Percentiles rank a stretch among this genome's conserved stretches.
Conservation (phyloP, 2,888 invertebrate genomes). For the Hemicrepidius hirtus region DNA sequence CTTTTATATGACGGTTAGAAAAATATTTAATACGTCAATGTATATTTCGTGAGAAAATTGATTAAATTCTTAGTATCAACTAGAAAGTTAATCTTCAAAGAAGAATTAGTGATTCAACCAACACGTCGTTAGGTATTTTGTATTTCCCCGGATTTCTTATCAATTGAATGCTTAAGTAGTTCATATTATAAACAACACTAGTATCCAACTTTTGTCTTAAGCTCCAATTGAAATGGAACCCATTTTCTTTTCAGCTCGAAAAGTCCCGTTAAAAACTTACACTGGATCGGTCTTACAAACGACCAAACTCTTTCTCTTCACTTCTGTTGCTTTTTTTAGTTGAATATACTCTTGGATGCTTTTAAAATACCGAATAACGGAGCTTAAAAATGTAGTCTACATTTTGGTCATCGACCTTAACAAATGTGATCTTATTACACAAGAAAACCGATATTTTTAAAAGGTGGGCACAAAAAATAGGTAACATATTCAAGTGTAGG, state of each 20-base stretch:
- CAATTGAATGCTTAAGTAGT: conserved; percentile 20
- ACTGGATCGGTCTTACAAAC: conserved; percentile 54
- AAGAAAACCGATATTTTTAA: conserved; percentile 58
- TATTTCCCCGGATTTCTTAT: conserved; percentile 16
- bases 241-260: conserved; percentile 67
- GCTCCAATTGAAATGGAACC: conserved; percentile 66
- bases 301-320: conserved; percentile 28
- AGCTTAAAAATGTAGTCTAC: conserved; percentile 67
- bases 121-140: background rate
- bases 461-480: conserved; percentile 28
- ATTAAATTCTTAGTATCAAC: conserved; percentile 3
- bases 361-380: conserved; percentile 68
- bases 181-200: background rate
- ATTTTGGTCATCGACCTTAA: conserved; percentile 68
- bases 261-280: conserved; percentile 65
- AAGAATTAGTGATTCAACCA: conserved; percentile 8
- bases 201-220: conserved; percentile 20
- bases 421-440: conserved; percentile 61
- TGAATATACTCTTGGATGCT: conserved; percentile 54
- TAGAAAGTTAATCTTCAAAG: conserved; percentile 11
- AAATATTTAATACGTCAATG: conserved; percentile 15
- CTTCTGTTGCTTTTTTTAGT: background rate
- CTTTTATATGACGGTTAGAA: background rate
- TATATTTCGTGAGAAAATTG: conserved; percentile 4
- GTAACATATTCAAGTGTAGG: conserved; percentile 26